Conservation (phyloP, 2,113 vertebrate genomes). For the Scartelaos histophorus region DNA sequence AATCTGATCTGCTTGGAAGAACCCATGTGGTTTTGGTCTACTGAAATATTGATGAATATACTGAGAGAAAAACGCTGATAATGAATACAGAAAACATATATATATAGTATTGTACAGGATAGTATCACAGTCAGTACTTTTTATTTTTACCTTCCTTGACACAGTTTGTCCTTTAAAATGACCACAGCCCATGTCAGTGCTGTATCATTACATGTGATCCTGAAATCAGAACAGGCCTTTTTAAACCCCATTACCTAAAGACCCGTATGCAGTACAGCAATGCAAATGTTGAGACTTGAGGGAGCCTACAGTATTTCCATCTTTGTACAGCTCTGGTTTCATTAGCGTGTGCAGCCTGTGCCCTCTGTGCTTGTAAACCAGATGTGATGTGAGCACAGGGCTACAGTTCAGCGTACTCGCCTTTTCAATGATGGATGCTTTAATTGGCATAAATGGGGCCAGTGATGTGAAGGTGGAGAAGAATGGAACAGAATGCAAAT, state of each 20-base stretch:
- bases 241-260: neutral
- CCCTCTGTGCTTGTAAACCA: neutral
- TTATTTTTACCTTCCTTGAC: no score
- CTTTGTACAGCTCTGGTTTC: neutral
- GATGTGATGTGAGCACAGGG: neutral
- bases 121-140: no score
- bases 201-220: no score
- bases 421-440: conserved; percentile 8
- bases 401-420: conserved; percentile 1
- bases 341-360: neutral
- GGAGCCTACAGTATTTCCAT: neutral
- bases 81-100: no score
- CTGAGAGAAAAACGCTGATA: no score
- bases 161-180: no score
- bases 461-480: conserved; percentile 3
- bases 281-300: conserved; percentile 23
- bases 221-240: neutral
- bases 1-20: no score
- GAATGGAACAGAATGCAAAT: conserved; percentile 8
- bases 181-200: no score
- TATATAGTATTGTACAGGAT: no score
- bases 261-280: neutral
- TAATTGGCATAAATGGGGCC: conserved; percentile 8
- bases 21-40: no score
- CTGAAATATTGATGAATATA: no score